Evolutionary conservation across 1,140 invertebrate species (phyloP), one percentile per base, ranked within the genome.

Genomic region (Microplitis mediator): DNA sequence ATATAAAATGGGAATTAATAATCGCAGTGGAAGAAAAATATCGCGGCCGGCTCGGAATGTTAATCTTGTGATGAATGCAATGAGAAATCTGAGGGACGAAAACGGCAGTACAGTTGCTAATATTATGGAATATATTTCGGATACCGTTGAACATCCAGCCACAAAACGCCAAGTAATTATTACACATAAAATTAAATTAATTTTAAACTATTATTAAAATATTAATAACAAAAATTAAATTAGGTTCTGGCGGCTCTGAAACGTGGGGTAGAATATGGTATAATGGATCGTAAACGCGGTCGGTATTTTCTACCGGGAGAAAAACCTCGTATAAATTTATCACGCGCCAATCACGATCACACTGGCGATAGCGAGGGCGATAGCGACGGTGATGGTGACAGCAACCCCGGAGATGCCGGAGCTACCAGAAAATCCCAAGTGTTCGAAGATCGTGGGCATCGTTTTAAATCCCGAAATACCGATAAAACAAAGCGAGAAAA

Each of bases 251-350:
- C 72, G 9, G 78, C 78, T 0, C 23, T 81, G 16, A 80, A 75
- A 60, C 74, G 76, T 6, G 70, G 74, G 0, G 69, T 81, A 0
- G 76, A 81, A 60, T 81, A 78, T 67, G 77, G 78, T 4, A 71
- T 80, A 14, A 61, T 81, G 60, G 78, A 77, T 31, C 56, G 70
- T 6, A 68, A 70, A 4, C 62, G 69, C 4, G 80, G 78, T 8
- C 76, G 74, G 36, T 81, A 80, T 58, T 69, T 75, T n/a, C 36
- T 78, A 9, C 32, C 45, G 4, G 60, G 58, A 54, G 69, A 72
- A 60, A 71, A 73, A 71, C 54, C 5, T 65, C 39, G 34, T 39
- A 23, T 51, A 64, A 45, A 31, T 67, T 34, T 56, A 34, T 66
- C 71, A 51, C 31, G 32, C 58, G n/a, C 45, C 14, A 3, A 8